Conservation (phyloP, 53 echinoderm and acorn worm species). For the Glandiceps talaboti region DNA sequence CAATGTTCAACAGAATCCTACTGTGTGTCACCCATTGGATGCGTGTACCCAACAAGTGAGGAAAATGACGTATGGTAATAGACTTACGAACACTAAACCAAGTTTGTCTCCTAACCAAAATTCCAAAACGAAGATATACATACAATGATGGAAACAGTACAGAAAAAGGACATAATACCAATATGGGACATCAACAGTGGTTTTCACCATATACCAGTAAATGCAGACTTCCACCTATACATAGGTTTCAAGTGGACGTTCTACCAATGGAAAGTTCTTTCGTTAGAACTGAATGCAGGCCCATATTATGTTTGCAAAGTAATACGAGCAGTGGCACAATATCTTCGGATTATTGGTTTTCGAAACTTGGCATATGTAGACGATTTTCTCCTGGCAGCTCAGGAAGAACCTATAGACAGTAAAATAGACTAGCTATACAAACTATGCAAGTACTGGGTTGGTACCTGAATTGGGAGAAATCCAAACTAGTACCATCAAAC, state of each 20-base stretch:
- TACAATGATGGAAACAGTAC: neutral
- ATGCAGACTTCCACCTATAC: neutral
- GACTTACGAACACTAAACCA: neutral
- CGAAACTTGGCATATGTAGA: constrained; percentile 21
- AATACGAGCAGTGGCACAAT: neutral
- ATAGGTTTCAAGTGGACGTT: constrained; percentile 19
- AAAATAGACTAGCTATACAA: neutral
- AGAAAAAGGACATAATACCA: constrained; percentile 8
- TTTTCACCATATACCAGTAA: constrained; percentile 28
- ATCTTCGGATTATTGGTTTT: neutral
- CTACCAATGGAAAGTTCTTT: constrained; percentile 1
- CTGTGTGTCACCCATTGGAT: neutral
- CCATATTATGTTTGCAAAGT: constrained; percentile 15
- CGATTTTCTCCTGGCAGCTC: constrained; percentile 23
- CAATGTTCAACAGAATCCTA: neutral
- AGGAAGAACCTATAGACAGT: neutral
- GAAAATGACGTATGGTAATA: neutral
- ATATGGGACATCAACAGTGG: constrained; percentile 34
- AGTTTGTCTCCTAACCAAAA: neutral
- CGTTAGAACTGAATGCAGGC: constrained; percentile 4
- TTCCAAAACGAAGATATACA: neutral
- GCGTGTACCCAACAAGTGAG: neutral
- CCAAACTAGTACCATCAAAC: constrained; percentile 1
- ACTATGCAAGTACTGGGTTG: neutral
- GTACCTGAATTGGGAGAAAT: constrained; percentile 5